Percentiles rank a stretch among this genome's conserved stretches.
Evolutionary conservation across 2,797 vertebrate species (phyloP).

Genomic region (Graptemys geographica): DNA sequence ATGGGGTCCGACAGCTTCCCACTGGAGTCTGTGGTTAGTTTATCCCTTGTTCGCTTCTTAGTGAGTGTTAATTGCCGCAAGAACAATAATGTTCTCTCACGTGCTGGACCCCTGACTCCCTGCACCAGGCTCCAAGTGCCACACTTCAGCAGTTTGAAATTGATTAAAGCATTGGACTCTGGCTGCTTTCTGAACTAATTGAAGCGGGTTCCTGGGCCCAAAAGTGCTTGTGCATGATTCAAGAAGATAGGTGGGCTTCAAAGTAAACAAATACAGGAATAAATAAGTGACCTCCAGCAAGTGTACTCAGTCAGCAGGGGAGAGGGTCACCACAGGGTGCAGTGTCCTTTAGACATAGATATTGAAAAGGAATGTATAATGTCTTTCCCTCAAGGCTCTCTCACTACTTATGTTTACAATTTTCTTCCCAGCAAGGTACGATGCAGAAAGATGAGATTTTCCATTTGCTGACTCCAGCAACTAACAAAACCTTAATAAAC

Average conservation of each 20-base stretch:
- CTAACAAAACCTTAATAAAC: neutral
- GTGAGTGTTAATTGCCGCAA: neutral
- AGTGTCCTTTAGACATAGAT: neutral
- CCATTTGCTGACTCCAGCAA: constrained; percentile 33
- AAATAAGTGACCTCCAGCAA: constrained; percentile 35
- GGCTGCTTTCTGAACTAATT: constrained; percentile 41
- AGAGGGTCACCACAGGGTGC: neutral
- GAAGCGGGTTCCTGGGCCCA: constrained; percentile 13
- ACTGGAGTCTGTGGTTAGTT: neutral
- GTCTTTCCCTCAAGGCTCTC: neutral
- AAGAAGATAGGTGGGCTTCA: neutral
- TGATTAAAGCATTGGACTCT: constrained; percentile 39
- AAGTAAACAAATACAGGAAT: neutral
- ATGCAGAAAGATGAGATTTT: constrained; percentile 27
- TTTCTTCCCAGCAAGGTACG: constrained; percentile 32
- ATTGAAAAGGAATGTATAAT: constrained; percentile 41
- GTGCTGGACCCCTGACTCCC: neutral
- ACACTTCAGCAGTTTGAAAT: constrained; percentile 12
- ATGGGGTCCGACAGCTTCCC: neutral
- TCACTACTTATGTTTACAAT: neutral
- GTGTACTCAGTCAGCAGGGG: neutral
- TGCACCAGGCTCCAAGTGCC: neutral
- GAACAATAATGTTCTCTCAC: neutral
- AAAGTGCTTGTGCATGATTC: neutral
- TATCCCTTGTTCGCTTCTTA: neutral